Conservation (phyloP, 2,113 vertebrate species). For the Ochotona princeps region DNA sequence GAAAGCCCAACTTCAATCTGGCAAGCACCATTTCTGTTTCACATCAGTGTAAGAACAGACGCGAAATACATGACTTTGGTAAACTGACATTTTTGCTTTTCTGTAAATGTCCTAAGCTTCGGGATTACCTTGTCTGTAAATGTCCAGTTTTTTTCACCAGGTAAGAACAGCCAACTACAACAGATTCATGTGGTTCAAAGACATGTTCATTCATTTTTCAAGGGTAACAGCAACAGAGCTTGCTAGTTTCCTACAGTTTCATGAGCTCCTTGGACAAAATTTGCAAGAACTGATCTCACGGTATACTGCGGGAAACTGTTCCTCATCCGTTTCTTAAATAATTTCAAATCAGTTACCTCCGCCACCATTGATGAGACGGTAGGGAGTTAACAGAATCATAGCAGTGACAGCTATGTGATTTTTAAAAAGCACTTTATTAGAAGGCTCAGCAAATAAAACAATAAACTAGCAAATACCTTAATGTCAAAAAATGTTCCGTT, state of each 20-base stretch:
- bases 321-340: not conserved
- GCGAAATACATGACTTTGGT: constrained; percentile 37
- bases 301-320: not conserved
- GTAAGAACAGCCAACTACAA: not conserved
- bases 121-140: constrained; percentile 14
- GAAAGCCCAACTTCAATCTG: not conserved
- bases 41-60: constrained; percentile 22
- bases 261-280: constrained; percentile 15
- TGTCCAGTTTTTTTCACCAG: not conserved
- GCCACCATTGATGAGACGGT: not conserved
- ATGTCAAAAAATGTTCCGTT: constrained; percentile 5
- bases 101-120: constrained; percentile 38
- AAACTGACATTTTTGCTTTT: constrained; percentile 34
- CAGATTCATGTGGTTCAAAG: not conserved
- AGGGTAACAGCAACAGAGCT: not conserved
- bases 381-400: constrained; percentile 4
- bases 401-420: constrained; percentile 2
- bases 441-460: constrained; percentile 59
- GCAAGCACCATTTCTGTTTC: not conserved
- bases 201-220: constrained; percentile 21
- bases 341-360: constrained; percentile 10
- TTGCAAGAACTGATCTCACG: not conserved
- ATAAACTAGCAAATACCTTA: constrained; percentile 14
- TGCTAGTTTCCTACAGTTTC: not conserved
- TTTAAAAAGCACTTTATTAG: constrained; percentile 28